These are phyloP conservation scores for Drosophila recens DNA, from an alignment of 2,888 invertebrate genomes.

Conservation along the genomic window DNA sequence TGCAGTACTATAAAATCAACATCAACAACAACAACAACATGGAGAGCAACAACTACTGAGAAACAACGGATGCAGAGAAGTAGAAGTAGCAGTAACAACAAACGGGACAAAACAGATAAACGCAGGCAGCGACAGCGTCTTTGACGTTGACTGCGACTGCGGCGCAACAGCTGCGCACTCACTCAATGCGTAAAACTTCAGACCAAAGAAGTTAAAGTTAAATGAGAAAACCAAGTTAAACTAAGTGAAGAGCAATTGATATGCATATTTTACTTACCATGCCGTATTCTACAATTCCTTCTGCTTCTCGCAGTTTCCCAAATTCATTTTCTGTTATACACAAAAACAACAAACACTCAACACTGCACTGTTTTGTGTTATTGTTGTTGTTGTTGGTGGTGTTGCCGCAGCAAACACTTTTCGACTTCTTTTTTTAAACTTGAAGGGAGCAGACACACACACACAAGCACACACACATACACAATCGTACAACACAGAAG, in stretches of 20 bases:
- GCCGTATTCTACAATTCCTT: slow-evolving; percentile 17
- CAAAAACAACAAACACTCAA: slow-evolving; percentile 64
- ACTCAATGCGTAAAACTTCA: slow-evolving; percentile 22
- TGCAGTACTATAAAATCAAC: slow-evolving; percentile 29
- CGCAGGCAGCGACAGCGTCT: slow-evolving; percentile 14
- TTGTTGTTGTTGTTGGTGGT: slow-evolving; percentile 38
- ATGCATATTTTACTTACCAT: slow-evolving; percentile 38
- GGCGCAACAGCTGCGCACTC: slow-evolving; percentile 46
- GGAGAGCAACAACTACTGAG: slow-evolving; percentile 16
- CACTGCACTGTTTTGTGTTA: slow-evolving; percentile 43
- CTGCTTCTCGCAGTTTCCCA: slow-evolving; percentile 40
- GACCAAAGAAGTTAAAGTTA: slow-evolving; percentile 13
- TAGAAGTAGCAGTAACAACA: slow-evolving; percentile 47
- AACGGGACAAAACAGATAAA: slow-evolving; percentile 52
- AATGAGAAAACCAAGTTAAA: slow-evolving; percentile 17
- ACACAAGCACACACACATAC: slow-evolving; percentile 22
- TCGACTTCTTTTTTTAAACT: slow-evolving; percentile 76
- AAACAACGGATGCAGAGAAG: slow-evolving; percentile 50
- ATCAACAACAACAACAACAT: slow-evolving; percentile 22
- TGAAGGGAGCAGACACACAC: slow-evolving; percentile 56
- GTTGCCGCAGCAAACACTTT: slow-evolving; percentile 65
- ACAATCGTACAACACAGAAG: slow-evolving; percentile 41
- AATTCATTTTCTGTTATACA: slow-evolving; percentile 71
- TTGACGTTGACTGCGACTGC: slow-evolving; percentile 5
- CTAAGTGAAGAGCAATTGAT: slow-evolving; percentile 7